Evolutionary conservation across 2,888 invertebrate genomes (phyloP), one percentile per base, ranked within the genome.

Genomic region (Zygogramma bicolorata): DNA sequence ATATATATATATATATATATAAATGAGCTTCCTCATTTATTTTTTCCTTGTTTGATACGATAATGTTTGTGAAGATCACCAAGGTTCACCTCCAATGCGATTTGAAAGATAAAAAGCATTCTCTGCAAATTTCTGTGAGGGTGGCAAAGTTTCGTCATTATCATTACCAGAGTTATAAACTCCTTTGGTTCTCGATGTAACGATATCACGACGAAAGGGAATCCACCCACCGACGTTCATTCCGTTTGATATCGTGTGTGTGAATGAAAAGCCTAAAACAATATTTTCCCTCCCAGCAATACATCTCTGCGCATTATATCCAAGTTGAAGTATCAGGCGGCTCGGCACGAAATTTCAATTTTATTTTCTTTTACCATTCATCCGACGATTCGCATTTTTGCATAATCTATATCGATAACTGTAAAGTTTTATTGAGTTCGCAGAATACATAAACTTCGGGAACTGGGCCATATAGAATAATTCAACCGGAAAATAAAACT

Each of bases 381-480:
- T 57, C 58, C 59, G 57, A 58, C 58, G 58, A 63, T 63, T 63
- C 58, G 29, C 59, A 57, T 58, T 66, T 66, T 66, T 66, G 58
- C 66, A 66, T 66, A 66, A 66, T 66, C 66, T 66, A 66, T 38
- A 66, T 66, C 66, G 57, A 66, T 65, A 65, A 66, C 57, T 57
- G 57, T 66, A 40, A 66, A 66, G 57, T 66, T 66, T 66, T 66
- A 66, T 66, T 66, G 31, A 66, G 58, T 66, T 66, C 58, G 57
- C 57, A 38, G 58, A 59, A 66, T 40, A 66, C 59, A 53, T 53
- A 27, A 53, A 53, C 53, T 53, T 25, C 5, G 27, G 27, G 7
- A 53, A 53, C 22, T 53, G 53, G 53, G 53, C 53, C 53, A 53
- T 53, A 27, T 53, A 25, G 27, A 25, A 53, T 27, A 15, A 53